Conservation (phyloP, 1,140 invertebrate species). For the Drosophila lini region DNA sequence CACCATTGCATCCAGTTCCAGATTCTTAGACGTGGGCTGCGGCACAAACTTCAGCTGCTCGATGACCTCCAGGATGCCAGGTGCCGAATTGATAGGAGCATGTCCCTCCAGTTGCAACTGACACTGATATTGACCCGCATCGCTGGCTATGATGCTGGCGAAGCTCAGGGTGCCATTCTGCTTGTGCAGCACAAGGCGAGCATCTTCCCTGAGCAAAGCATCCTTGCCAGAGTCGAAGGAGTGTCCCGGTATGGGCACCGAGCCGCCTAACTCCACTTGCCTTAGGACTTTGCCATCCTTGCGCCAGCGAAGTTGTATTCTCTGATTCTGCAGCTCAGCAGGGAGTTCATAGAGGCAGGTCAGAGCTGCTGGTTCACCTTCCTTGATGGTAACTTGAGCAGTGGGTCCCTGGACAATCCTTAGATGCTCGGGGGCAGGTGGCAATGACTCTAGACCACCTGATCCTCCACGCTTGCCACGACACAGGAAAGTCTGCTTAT, state of each 20-base stretch:
- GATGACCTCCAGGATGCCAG: slow-evolving; percentile 83
- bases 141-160: slow-evolving; percentile 71
- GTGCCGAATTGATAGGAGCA: slow-evolving; percentile 49
- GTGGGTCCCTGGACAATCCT: slow-evolving; percentile 85
- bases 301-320: slow-evolving; percentile 87
- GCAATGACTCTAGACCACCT: slow-evolving; percentile 27
- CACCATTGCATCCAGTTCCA: slow-evolving; percentile 90
- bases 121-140: slow-evolving; percentile 79
- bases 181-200: slow-evolving; percentile 64
- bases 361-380: slow-evolving; percentile 88
- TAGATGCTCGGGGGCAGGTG: slow-evolving; percentile 48
- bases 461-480: slow-evolving; percentile 71
- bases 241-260: slow-evolving; percentile 43
- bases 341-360: slow-evolving; percentile 88
- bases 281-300: slow-evolving; percentile 89
- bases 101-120: slow-evolving; percentile 74
- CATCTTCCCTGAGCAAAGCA: slow-evolving; percentile 65
- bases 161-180: slow-evolving; percentile 80
- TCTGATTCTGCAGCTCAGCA: slow-evolving; percentile 75
- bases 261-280: slow-evolving; percentile 82
- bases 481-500: slow-evolving; percentile 84
- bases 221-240: slow-evolving; percentile 61
- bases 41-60: slow-evolving; percentile 95
- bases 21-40: slow-evolving; percentile 90
- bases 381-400: slow-evolving; percentile 86